A percentile compares a stretch with the other conserved stretches of the same genome.
These are phyloP conservation scores for Drosophila putrida DNA, from an alignment of 2,888 invertebrate genomes.

Conservation along the genomic window DNA sequence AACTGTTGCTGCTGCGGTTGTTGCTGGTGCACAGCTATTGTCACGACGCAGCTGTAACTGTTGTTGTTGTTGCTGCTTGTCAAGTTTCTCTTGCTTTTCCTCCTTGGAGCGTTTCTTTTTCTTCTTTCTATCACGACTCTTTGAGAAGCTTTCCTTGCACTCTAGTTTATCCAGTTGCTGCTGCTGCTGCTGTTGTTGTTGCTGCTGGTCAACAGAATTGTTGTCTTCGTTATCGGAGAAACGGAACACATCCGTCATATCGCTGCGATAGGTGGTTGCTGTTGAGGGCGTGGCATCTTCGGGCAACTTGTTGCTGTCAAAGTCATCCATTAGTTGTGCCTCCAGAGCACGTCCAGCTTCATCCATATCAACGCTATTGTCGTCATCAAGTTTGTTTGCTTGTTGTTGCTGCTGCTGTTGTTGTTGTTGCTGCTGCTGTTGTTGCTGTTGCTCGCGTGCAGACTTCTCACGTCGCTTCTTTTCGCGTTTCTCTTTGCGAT, in stretches of 20 bases:
- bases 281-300: slow-evolving; percentile 85
- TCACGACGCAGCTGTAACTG: slow-evolving; percentile 87
- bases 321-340: slow-evolving; percentile 91
- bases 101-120: slow-evolving; percentile 94
- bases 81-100: slow-evolving; percentile 86
- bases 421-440: slow-evolving; percentile 60
- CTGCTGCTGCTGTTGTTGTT: slow-evolving; percentile 40
- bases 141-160: slow-evolving; percentile 43
- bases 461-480: slow-evolving; percentile 88
- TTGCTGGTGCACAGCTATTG: slow-evolving; percentile 21
- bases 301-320: slow-evolving; percentile 86
- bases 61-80: slow-evolving; percentile 86
- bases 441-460: slow-evolving; percentile 74
- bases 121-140: slow-evolving; percentile 92
- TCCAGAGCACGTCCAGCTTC: slow-evolving; percentile 93
- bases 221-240: slow-evolving; percentile 88
- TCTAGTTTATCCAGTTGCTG: slow-evolving; percentile 46
- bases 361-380: slow-evolving; percentile 92
- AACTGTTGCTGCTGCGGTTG: slow-evolving; percentile 32
- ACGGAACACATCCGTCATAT: slow-evolving; percentile 87
- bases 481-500: slow-evolving; percentile 87
- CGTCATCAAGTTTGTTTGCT: slow-evolving; percentile 86
- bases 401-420: slow-evolving; percentile 55
- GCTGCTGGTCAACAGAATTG: slow-evolving; percentile 85
- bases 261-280: slow-evolving; percentile 83